Evolutionary conservation across 2,797 vertebrate species (phyloP), one percentile per base, ranked within the genome.

Genomic region (Acanthurus lineatus): DNA sequence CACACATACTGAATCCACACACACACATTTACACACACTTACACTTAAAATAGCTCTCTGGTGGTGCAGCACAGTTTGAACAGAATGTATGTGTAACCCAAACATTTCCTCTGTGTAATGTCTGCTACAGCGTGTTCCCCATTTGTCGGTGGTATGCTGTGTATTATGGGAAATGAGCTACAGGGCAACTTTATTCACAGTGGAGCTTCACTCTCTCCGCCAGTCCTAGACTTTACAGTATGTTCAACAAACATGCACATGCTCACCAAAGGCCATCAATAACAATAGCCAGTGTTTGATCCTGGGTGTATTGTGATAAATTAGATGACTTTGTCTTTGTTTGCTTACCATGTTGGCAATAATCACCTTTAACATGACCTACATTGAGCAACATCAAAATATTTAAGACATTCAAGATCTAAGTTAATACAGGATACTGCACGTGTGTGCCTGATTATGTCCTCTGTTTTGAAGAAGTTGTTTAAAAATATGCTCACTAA

Each of bases 341-440:
- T 81, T 78, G 60, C 74, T 54, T 48, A 32, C 28, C 28, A 32
- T 54, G 52, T 66, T 80, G 70, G 54, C 76, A 70, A 73, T 61
- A 72, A 86, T 90, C 83, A 77, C 58, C 54, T 81, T 82, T 19
- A 57, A 79, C 77, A 83, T 79, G 81, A 76, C 45, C 81, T 79
- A 69, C 56, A 58, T 8, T 28, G 57, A 69, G 52, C 32, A 51
- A 69, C 17, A 69, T 32, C 47, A 12, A 19, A 42, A 70, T 65
- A 20, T 16, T 52, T 54, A 0, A 79, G 12, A 68, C 19, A 19
- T 44, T 38, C 32, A 72, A 11, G 20, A 45, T 56, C 64, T 66
- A 69, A 57, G 20, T n/a, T 52, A 14, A 52, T 38, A 32, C 28
- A 32, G 28, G 28, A 17, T 15, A 52, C 2, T 47, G 19, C 47